Conservation (phyloP, 2,888 invertebrate genomes). For the Podotricha telesiphe region DNA sequence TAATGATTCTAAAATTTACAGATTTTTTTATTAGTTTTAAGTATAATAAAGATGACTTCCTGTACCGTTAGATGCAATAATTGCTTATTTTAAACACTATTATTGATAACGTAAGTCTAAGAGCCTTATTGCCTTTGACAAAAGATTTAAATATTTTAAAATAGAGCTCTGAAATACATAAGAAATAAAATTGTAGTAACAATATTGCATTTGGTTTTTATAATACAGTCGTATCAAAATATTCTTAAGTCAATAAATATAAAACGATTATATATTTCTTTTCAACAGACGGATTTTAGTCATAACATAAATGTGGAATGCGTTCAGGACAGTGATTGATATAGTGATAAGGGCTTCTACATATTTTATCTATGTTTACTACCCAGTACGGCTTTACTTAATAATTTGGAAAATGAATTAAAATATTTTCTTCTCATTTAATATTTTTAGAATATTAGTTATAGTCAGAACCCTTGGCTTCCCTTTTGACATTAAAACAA, state of each 20-base stretch:
- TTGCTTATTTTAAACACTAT: neutral
- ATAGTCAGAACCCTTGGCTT: no score
- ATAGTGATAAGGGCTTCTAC: conserved; percentile 3
- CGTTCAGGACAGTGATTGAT: neutral
- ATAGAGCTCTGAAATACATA: neutral
- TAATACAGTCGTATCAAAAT: neutral
- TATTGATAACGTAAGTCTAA: neutral
- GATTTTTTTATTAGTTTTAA: neutral
- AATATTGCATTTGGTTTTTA: neutral
- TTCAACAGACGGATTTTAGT: neutral
- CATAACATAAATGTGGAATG: neutral
- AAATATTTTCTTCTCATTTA: no score
- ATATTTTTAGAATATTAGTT: no score
- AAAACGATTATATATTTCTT: neutral
- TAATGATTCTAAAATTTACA: neutral
- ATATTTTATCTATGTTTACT: conserved; percentile 6
- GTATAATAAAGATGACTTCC: neutral
- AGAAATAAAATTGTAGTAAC: no score
- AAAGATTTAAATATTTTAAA: neutral
- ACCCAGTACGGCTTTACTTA: neutral
- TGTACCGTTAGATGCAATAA: neutral
- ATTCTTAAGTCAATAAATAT: neutral
- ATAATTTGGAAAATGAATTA: no score
- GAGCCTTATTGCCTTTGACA: neutral
- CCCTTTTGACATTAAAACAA: neutral